These are phyloP conservation scores for Tringa solitaria DNA, from an alignment of 2,113 vertebrate genomes.

Conservation along the genomic window DNA sequence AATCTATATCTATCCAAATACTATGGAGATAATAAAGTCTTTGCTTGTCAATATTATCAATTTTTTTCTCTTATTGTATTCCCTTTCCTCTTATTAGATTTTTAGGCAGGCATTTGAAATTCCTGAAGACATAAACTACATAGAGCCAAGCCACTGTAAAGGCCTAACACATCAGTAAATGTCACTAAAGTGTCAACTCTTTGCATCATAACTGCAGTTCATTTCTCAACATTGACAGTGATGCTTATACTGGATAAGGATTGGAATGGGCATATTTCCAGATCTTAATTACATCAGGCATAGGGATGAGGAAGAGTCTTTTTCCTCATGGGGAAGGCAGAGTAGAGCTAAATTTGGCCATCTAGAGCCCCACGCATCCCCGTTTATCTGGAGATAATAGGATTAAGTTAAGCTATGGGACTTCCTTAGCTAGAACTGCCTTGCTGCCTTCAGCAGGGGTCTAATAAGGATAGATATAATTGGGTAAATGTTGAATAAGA, in stretches of 20 bases:
- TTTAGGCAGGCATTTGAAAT: slow-evolving; percentile 65
- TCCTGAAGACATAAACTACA: slow-evolving; percentile 43
- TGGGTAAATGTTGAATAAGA: slow-evolving; percentile 78
- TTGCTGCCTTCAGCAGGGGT: slow-evolving; percentile 80
- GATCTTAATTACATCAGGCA: slow-evolving; percentile 83
- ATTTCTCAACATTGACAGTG: slow-evolving; percentile 76
- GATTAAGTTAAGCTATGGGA: slow-evolving; percentile 81
- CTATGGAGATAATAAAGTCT: neutral
- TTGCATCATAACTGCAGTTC: slow-evolving; percentile 75
- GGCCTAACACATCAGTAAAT: slow-evolving; percentile 72
- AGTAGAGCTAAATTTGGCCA: slow-evolving; percentile 72
- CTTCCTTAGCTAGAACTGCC: slow-evolving; percentile 73
- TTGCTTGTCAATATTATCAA: slow-evolving; percentile 25
- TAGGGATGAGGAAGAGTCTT: slow-evolving; percentile 67
- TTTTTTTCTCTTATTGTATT: slow-evolving; percentile 15
- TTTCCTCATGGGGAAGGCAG: slow-evolving; percentile 55
- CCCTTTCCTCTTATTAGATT: slow-evolving; percentile 22
- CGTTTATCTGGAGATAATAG: slow-evolving; percentile 81
- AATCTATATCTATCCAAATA: slow-evolving; percentile 20
- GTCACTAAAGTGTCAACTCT: slow-evolving; percentile 75
- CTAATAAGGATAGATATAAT: slow-evolving; percentile 83
- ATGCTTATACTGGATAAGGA: slow-evolving; percentile 73
- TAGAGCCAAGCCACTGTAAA: slow-evolving; percentile 36
- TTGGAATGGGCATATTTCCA: slow-evolving; percentile 78
- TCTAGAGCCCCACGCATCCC: slow-evolving; percentile 69